Evolutionary conservation across 1,140 invertebrate species (phyloP), one percentile per base, ranked within the genome.

Genomic region (Himalopsyche phryganea): DNA sequence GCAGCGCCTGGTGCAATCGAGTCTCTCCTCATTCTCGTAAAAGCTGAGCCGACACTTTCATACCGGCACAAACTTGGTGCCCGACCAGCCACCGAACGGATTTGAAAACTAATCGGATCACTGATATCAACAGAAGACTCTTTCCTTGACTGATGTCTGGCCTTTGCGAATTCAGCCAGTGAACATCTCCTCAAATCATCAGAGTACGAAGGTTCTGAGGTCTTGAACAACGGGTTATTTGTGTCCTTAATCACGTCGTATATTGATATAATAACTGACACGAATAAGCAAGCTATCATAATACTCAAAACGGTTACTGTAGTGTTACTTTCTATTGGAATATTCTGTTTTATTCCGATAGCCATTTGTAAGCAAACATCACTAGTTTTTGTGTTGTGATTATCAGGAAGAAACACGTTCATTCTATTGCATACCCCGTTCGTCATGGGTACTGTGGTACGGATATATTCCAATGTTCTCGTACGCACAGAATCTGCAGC

Each of bases 121-220:
- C 11, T 45, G 10, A 28, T 17, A 4, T 17, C 10, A 1, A 55
- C 28, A 2, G 40, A 32, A 6, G 61, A 63, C 35, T 60, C 57
- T 40, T 52, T 63, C 42, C 61, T 59, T 18, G 49, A 38, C n/a
- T n/a, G n/a, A n/a, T 49, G 57, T 35, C 56, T 63, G 42, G 52
- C 52, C 42, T 60, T 63, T 4, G 62, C 62, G 28, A 60, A 64
- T 32, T 60, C 58, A 7, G 53, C 54, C 49, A 64, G 28, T 2
- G 62, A 64, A 41, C 57, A 60, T 17, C 28, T 14, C 32, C 62
- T 17, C 20, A 44, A 45, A 23, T 38, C 45, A 28, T 33, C 9
- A 15, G 19, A 10, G 15, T 52, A 19, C 11, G 14, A 5, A 28
- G 3, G 4, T 5, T 9, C 23, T 5, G 23, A 28, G 23, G 4